Evolutionary conservation across 2,888 invertebrate genomes (phyloP), one percentile per base, ranked within the genome.

Genomic region (Ernsta delagoae): DNA sequence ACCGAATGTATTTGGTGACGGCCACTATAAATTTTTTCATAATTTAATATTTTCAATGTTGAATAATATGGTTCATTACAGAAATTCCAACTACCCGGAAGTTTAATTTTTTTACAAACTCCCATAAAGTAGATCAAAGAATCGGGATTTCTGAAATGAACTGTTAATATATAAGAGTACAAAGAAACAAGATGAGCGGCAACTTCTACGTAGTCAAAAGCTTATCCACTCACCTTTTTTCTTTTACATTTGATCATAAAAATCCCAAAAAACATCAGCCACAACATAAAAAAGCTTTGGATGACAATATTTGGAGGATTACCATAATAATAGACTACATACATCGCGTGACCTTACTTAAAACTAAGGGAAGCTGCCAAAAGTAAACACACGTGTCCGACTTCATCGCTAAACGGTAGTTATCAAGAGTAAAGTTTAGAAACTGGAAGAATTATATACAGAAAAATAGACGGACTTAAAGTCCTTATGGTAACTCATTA

Each of bases 291-390:
- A 54, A 63, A 36, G 8, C 53, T 63, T 63, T 63, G 62, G 62
- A 53, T 53, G 36, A 41, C 34, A 56, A 63, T 63, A 63, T 53
- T 63, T 63, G 41, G 62, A 63, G 16, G 4, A 56, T 56, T 39
- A 39, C 36, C 36, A 39, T n/a, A 56, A 39, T 24, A 56, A 24
- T 31, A 54, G 3, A 56, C 34, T 61, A 61, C 7, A 31, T 45
- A 8, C 48, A 53, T 53, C 24, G 24, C 9, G 4, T 53, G 24
- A 53, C 53, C 9, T 53, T 50, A 16, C 24, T 9, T 24, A 53
- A 53, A 53, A 53, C 53, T 53, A 53, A 50, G 24, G 24, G n/a
- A 56, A 34, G 56, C 56, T 31, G 34, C 7, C 56, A 34, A 56
- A 34, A 34, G 56, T 56, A 34, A 11, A 54, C 4, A 50, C 12